phyloP scores from a whole-genome alignment of 2,888 invertebrate species.

The Zelleria hepariella region DNA sequence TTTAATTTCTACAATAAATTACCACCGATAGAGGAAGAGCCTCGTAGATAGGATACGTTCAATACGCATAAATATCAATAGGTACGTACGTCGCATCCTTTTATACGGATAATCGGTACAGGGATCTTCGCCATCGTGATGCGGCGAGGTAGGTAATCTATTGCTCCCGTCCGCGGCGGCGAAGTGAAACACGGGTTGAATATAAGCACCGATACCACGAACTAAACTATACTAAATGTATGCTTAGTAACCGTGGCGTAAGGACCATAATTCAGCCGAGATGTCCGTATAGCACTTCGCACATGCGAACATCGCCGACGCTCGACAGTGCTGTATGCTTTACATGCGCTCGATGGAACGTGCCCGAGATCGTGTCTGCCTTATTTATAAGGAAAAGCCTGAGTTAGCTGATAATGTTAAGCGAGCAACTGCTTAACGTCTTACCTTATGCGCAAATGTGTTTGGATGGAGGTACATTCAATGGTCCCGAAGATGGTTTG shows the following conservation, averaged over 20 bases:
- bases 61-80: background rate
- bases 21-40: background rate
- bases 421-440: background rate
- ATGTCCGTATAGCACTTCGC: background rate
- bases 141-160: background rate
- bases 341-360: conserved; percentile 4
- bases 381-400: conserved; percentile 5
- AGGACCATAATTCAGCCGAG: background rate
- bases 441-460: background rate
- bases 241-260: background rate
- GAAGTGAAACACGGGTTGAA: background rate
- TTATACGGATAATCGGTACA: background rate
- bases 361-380: conserved; percentile 5
- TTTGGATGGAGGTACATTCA: background rate
- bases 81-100: background rate
- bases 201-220: background rate
- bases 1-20: background rate
- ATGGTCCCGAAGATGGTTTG: background rate
- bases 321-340: background rate
- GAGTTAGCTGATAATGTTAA: background rate
- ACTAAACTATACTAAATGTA: background rate
- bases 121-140: background rate
- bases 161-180: background rate
- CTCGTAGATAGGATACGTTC: background rate
- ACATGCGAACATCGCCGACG: background rate